Base-by-base conservation (phyloP, 2,888 invertebrate species). In the Dysmachus trigonus region DNA sequence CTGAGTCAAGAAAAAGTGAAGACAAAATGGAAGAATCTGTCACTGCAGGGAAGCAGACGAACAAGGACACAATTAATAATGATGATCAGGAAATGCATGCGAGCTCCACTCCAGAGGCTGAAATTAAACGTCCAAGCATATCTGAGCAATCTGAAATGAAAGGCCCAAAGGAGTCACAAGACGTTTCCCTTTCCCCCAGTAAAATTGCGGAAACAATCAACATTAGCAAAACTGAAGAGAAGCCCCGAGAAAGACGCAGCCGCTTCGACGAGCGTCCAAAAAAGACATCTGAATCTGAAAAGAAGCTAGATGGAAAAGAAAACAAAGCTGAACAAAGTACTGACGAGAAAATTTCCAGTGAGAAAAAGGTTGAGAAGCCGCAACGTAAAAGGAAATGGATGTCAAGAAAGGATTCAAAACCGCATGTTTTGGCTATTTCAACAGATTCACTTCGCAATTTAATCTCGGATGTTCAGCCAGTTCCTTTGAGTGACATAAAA, bases 381-480 rank as follows among this genome's bases (percentile, higher is more conserved):
- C 92, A 86, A 22, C 90, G 90, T 15, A 91, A 91, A 87, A 90
- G 92, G 15, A 90, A 90, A 87, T 92, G 92, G 92, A 87, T 92
- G 13, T 90, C 91, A 18, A 91, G 91, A 62, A 94, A 94, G n/a
- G 92, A 92, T 83, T 91, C 94, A 47, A 93, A 94, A 85, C 93
- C 94, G 86, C 94, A 95, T 85, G 94, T 95, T 31, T 93, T 96
- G 87, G 94, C 95, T 41, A 95, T 96, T 89, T 96, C 96, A 15
- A 95, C 95, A 27, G 95, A 96, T 92, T 94, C 96, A 51, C 92
- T 96, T 2, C 96, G 95, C 91, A 94, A 94, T 88, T 93, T 94
- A 51, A 94, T 94, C 89, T 93, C 94, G 31, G 94, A 94, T 92
- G 93, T 93, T 1, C 90, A 91, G 88, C 94, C 94, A 85, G 93